Percentiles rank a stretch among this genome's conserved stretches.
phyloP scores from a whole-genome alignment of 2,888 invertebrate species.

The Neoascia interrupta region DNA sequence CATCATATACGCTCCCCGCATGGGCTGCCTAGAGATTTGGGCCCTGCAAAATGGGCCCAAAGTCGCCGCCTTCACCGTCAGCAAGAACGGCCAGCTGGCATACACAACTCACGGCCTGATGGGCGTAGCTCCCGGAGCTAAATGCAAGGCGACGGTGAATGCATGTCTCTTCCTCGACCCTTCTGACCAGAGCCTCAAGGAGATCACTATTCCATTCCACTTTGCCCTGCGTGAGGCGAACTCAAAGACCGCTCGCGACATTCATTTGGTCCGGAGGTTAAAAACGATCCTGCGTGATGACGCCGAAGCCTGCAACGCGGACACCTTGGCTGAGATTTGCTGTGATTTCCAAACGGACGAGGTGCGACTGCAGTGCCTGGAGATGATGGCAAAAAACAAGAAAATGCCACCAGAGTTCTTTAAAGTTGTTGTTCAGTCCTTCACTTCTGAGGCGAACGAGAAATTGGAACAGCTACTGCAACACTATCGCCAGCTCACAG shows the following conservation, averaged over 20 bases:
- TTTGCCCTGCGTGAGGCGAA: slow-evolving; percentile 92
- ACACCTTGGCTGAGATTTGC: slow-evolving; percentile 78
- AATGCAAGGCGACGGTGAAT: slow-evolving; percentile 83
- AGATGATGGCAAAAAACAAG: slow-evolving; percentile 85
- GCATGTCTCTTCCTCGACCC: slow-evolving; percentile 91
- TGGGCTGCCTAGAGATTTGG: slow-evolving; percentile 96
- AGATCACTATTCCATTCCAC: slow-evolving; percentile 93
- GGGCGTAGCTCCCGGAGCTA: slow-evolving; percentile 83
- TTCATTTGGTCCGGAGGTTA: slow-evolving; percentile 90
- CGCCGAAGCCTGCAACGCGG: slow-evolving; percentile 78
- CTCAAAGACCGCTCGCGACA: slow-evolving; percentile 91
- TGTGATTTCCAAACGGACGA: slow-evolving; percentile 86
- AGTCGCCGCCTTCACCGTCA: slow-evolving; percentile 94
- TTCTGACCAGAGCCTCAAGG: slow-evolving; percentile 88
- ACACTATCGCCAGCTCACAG: slow-evolving; percentile 75
- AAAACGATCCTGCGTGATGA: slow-evolving; percentile 83
- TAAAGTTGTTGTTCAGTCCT: slow-evolving; percentile 80
- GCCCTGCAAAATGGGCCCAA: slow-evolving; percentile 93
- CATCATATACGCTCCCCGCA: slow-evolving; percentile 94
- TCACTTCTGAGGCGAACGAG: slow-evolving; percentile 76
- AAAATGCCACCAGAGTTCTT: slow-evolving; percentile 84
- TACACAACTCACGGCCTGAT: slow-evolving; percentile 91
- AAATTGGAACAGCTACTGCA: slow-evolving; percentile 75
- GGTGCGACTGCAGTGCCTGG: slow-evolving; percentile 86
- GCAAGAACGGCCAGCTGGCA: slow-evolving; percentile 89